A percentile compares a stretch with the other conserved stretches of the same genome.
phyloP scores from a whole-genome alignment of 2,797 vertebrate species.

The Crenichthys baileyi region DNA sequence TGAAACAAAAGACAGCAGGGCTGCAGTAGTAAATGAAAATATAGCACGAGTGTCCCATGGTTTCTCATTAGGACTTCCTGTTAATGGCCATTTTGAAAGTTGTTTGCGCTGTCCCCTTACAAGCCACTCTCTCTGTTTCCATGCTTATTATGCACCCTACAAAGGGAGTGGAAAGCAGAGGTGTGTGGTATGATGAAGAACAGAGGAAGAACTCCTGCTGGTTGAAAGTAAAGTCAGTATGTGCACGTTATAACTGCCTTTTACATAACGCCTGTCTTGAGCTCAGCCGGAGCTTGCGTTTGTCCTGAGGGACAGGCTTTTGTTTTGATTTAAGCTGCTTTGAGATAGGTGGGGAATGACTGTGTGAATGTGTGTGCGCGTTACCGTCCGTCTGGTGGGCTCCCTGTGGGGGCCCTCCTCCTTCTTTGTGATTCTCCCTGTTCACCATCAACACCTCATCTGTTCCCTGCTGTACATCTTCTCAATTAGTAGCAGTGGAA shows the following conservation, averaged over 20 bases:
- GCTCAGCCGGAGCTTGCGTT: slow-evolving; percentile 34
- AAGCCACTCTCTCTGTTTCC: slow-evolving; percentile 29
- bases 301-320: slow-evolving; percentile 61
- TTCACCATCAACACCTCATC: slow-evolving; percentile 86
- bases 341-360: slow-evolving; percentile 59
- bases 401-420: slow-evolving; percentile 84
- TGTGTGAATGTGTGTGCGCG: slow-evolving; percentile 35
- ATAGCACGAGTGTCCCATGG: slow-evolving; percentile 49
- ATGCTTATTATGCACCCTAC: slow-evolving; percentile 48
- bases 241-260: slow-evolving; percentile 35
- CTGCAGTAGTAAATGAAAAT: slow-evolving; percentile 32
- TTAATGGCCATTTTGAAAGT: slow-evolving; percentile 44
- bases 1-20: slow-evolving; percentile 42
- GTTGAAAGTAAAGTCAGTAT: slow-evolving; percentile 62
- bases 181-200: slow-evolving; percentile 30
- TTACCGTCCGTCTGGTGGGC: slow-evolving; percentile 70
- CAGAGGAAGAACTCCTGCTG: slow-evolving; percentile 48
- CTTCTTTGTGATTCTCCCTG: slow-evolving; percentile 83
- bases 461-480: slow-evolving; percentile 81
- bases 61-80: slow-evolving; percentile 43
- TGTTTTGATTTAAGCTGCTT: slow-evolving; percentile 79
- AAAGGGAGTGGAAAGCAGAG: slow-evolving; percentile 41
- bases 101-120: slow-evolving; percentile 43
- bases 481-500: slow-evolving; percentile 85
- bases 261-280: slow-evolving; percentile 54